Evolutionary conservation across 2,797 vertebrate species (phyloP).

Genomic region (Sciurus vulgaris): DNA sequence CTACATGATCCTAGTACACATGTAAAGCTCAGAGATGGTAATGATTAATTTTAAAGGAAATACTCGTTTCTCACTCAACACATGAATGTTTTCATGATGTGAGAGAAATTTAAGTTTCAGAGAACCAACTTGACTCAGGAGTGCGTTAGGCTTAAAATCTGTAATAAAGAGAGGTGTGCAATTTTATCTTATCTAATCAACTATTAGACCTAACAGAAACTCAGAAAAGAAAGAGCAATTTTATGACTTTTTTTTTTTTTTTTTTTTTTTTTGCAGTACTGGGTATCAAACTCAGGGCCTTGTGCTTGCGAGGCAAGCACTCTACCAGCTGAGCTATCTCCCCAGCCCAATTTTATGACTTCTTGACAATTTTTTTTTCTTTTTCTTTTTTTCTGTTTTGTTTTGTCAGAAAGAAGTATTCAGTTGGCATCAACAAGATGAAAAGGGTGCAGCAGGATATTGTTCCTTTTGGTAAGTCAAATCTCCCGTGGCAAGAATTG

Average conservation of each 20-base stretch:
- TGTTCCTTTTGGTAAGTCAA: not conserved
- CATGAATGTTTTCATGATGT: not conserved
- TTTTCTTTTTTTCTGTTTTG: too few species aligned
- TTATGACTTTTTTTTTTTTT: not conserved
- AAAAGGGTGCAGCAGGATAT: not conserved
- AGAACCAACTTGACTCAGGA: not conserved
- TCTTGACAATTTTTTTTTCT: not conserved
- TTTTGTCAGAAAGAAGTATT: not conserved
- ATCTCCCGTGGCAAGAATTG: not conserved
- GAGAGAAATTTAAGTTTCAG: slow-evolving; percentile 16
- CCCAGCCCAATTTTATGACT: not conserved
- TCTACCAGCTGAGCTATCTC: too few species aligned
- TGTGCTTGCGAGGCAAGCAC: too few species aligned
- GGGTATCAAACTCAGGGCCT: too few species aligned
- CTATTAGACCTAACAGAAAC: not conserved
- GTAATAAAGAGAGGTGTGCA: not conserved
- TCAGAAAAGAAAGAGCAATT: not conserved
- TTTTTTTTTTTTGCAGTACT: too few species aligned
- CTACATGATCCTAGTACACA: not conserved
- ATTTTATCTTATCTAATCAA: not conserved
- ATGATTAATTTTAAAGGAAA: not conserved
- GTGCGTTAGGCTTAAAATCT: not conserved
- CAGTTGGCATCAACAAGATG: not conserved
- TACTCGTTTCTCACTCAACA: not conserved
- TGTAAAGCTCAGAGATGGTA: not conserved